A percentile compares a stretch with the other conserved stretches of the same genome.
These are phyloP conservation scores for Litoditis marina DNA, from an alignment of 2,888 invertebrate species.

Conservation along the genomic window DNA sequence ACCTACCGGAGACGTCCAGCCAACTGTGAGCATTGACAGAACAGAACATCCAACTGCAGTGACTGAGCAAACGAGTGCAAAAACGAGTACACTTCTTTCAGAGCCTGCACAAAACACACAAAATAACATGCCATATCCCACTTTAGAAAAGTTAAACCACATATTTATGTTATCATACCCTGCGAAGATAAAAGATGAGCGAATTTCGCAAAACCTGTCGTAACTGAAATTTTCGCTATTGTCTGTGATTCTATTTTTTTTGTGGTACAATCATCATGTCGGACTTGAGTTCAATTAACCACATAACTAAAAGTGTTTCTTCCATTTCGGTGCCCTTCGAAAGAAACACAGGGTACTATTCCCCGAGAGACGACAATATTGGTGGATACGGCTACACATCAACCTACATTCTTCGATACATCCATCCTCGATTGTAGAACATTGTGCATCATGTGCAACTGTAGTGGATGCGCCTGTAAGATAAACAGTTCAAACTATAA, in stretches of 20 bases:
- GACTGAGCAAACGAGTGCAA: conserved; percentile 80
- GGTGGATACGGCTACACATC: neutral
- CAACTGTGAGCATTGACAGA: conserved; percentile 69
- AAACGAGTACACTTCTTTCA: conserved; percentile 53
- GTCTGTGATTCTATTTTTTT: no score
- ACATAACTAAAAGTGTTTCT: neutral
- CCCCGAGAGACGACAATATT: no score
- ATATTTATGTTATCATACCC: no score
- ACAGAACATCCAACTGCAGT: conserved; percentile 79
- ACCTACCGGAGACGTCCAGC: conserved; percentile 79
- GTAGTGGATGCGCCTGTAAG: conserved; percentile 76
- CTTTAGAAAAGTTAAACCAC: no score
- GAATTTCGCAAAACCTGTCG: no score
- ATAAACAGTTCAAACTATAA: neutral
- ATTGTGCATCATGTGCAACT: conserved; percentile 80
- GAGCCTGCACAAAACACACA: no score
- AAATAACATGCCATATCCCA: no score
- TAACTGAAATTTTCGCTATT: no score
- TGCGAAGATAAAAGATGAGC: no score
- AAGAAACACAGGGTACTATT: no score
- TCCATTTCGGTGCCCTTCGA: neutral
- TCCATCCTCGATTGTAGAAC: conserved; percentile 75
- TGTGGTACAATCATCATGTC: no score
- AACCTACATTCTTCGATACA: conserved; percentile 32
- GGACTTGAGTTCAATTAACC: no score